A percentile compares a stretch with the other conserved stretches of the same genome.
These are phyloP conservation scores for Pogonomyrmex californicus DNA, from an alignment of 1,140 invertebrate genomes.

Conservation along the genomic window DNA sequence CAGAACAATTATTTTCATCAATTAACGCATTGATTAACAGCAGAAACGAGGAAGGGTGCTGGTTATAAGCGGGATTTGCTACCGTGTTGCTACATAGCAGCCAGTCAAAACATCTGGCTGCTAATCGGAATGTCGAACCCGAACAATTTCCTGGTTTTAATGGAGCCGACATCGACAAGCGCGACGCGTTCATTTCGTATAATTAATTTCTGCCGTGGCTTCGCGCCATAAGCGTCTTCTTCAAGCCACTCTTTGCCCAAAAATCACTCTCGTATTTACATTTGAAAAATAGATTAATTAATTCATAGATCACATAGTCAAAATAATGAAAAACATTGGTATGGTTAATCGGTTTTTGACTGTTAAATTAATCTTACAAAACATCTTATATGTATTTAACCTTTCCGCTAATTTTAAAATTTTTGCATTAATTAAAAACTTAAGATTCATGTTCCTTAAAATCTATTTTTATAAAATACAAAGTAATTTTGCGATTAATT, in stretches of 20 bases:
- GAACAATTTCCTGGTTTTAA: slow-evolving; percentile 86
- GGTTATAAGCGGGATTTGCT: slow-evolving; percentile 34
- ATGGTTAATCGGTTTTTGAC: too few species aligned
- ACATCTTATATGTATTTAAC: background rate
- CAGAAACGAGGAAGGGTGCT: slow-evolving; percentile 13
- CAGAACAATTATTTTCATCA: slow-evolving; percentile 48
- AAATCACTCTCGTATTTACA: background rate
- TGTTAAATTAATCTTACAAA: too few species aligned
- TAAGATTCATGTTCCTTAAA: background rate
- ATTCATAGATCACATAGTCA: background rate
- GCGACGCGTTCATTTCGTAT: slow-evolving; percentile 83
- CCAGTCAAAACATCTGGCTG: slow-evolving; percentile 60
- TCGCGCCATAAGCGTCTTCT: slow-evolving; percentile 31
- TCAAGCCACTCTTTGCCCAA: background rate
- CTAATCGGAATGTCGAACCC: slow-evolving; percentile 78
- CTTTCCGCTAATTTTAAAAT: background rate
- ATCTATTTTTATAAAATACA: background rate
- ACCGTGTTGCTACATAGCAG: slow-evolving; percentile 31
- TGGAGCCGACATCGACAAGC: slow-evolving; percentile 80
- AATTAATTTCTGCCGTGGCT: slow-evolving; percentile 82
- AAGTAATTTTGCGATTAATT: background rate
- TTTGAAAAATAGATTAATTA: background rate
- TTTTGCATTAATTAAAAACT: background rate
- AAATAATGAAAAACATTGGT: background rate
- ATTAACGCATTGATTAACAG: slow-evolving; percentile 46